These are phyloP conservation scores for Drosophila simulans DNA, from an alignment of 1,140 invertebrate genomes.

Conservation along the genomic window DNA sequence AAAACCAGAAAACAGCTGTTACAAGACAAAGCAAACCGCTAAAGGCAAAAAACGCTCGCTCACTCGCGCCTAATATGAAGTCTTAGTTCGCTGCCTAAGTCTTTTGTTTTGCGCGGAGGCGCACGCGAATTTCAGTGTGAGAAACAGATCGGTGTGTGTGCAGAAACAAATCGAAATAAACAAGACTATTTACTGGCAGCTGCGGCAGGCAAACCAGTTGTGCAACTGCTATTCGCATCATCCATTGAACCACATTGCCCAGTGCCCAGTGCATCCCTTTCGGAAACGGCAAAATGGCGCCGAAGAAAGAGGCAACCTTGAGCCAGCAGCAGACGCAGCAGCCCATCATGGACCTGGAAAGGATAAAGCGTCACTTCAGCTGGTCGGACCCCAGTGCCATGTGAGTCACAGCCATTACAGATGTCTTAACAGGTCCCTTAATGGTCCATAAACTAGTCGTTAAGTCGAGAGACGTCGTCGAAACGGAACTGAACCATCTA, in stretches of 20 bases:
- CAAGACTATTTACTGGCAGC: slow-evolving; percentile 61
- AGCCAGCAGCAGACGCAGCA: slow-evolving; percentile 65
- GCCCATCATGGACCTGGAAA: slow-evolving; percentile 75
- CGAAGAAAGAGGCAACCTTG: slow-evolving; percentile 80
- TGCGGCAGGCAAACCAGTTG: slow-evolving; percentile 63
- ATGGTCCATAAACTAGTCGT: slow-evolving; percentile 49
- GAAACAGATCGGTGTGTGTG: slow-evolving; percentile 35
- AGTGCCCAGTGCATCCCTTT: slow-evolving; percentile 38
- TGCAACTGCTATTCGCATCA: slow-evolving; percentile 66
- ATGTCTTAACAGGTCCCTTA: slow-evolving; percentile 14
- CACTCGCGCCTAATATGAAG: slow-evolving; percentile 54
- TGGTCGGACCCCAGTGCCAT: slow-evolving; percentile 83
- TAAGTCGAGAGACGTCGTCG: slow-evolving; percentile 14
- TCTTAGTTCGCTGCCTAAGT: slow-evolving; percentile 71
- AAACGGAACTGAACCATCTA: slow-evolving; percentile 53
- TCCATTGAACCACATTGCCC: slow-evolving; percentile 47
- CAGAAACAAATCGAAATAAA: slow-evolving; percentile 53
- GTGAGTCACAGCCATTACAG: slow-evolving; percentile 65
- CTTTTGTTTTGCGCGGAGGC: slow-evolving; percentile 63
- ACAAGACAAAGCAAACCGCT: slow-evolving; percentile 5
- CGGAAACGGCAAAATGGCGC: slow-evolving; percentile 55
- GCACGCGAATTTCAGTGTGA: slow-evolving; percentile 65
- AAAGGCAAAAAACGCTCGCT: slow-evolving; percentile 13
- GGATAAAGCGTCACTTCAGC: slow-evolving; percentile 81
- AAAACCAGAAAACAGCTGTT: slow-evolving; percentile 47